Percentiles rank a stretch among this genome's conserved stretches.
These are phyloP conservation scores for Nomia melanderi DNA, from an alignment of 1,140 invertebrate genomes.

Conservation along the genomic window DNA sequence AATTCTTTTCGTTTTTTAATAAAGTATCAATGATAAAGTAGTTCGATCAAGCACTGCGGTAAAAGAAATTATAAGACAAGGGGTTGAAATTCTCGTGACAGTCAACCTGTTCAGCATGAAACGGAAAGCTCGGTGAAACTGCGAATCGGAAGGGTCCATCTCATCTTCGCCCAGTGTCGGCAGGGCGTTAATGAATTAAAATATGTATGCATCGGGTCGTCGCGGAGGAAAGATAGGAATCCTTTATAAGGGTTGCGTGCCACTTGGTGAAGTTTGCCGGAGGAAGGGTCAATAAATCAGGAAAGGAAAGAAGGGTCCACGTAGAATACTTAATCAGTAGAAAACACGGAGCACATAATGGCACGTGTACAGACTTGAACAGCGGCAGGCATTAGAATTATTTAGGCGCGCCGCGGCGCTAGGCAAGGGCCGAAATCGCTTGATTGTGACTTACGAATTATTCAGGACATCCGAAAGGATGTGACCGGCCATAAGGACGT, in stretches of 20 bases:
- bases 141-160: not conserved
- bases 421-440: constrained; percentile 4
- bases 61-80: too few species aligned
- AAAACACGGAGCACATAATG: constrained; percentile 47
- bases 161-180: too few species aligned
- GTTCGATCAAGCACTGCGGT: too few species aligned
- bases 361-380: constrained; percentile 39
- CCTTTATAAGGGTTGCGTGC: constrained; percentile 37
- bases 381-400: constrained; percentile 56
- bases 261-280: constrained; percentile 22
- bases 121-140: too few species aligned
- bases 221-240: not conserved
- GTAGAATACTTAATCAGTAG: constrained; percentile 61
- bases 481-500: constrained; percentile 6
- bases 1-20: too few species aligned
- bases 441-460: constrained; percentile 49
- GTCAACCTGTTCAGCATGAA: too few species aligned
- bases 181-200: not conserved
- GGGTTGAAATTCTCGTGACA: too few species aligned
- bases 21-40: too few species aligned
- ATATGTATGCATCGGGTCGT: not conserved
- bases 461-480: constrained; percentile 45
- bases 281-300: constrained; percentile 37
- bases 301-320: constrained; percentile 34
- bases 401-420: constrained; percentile 32